Percentiles rank a stretch among this genome's conserved stretches.
Evolutionary conservation across 2,113 vertebrate species (phyloP).

Genomic region (Siniperca knerii): DNA sequence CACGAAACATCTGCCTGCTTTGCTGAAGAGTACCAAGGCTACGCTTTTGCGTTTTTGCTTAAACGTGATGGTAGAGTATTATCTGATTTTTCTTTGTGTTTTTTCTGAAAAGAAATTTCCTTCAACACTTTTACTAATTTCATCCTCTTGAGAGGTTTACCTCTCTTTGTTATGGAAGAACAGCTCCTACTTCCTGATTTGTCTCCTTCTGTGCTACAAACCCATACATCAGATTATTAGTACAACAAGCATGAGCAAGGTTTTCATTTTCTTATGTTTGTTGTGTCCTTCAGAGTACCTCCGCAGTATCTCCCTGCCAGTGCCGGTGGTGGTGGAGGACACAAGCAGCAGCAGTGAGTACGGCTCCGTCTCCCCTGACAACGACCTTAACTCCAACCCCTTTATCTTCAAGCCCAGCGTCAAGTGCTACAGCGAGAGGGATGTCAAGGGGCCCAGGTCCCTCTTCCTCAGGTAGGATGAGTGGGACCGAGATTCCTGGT

Average conservation of each 20-base stretch:
- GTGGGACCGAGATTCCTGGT: too few relatives aligned
- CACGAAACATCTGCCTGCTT: conserved; percentile 36
- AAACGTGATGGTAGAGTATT: not conserved
- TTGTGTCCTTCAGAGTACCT: conserved; percentile 88
- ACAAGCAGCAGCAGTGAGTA: conserved; percentile 98
- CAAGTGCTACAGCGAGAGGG: conserved; percentile 95
- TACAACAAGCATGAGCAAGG: not conserved
- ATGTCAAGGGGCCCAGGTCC: conserved; percentile 90
- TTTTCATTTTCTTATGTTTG: not conserved
- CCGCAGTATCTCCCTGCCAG: conserved; percentile 95
- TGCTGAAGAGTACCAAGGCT: conserved; percentile 11
- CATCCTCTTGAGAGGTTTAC: not conserved
- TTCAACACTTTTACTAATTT: not conserved
- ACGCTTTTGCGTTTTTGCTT: conserved; percentile 8
- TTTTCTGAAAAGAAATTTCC: not conserved
- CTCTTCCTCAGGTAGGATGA: conserved; percentile 91
- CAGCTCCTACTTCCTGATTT: not conserved
- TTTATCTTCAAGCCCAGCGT: conserved; percentile 94
- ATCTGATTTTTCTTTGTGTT: conserved; percentile 3
- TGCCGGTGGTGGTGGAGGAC: conserved; percentile 97
- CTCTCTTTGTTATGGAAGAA: not conserved
- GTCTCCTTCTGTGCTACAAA: not conserved
- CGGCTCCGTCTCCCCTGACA: conserved; percentile 97
- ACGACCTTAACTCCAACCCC: conserved; percentile 93
- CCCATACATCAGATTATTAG: not conserved